These are phyloP conservation scores for Anoplolepis gracilipes DNA, from an alignment of 1,140 invertebrate species.

Conservation along the genomic window DNA sequence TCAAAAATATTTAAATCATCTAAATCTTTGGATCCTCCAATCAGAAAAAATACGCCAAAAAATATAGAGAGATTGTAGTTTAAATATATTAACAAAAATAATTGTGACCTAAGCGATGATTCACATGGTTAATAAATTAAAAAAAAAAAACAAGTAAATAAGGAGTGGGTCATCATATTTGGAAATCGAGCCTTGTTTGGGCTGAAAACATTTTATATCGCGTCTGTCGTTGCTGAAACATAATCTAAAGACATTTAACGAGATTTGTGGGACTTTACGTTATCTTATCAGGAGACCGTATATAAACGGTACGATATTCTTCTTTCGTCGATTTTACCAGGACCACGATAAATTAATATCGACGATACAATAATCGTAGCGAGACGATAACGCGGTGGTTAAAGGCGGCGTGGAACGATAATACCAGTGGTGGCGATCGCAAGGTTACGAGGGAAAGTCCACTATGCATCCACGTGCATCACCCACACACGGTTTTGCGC, in stretches of 20 bases:
- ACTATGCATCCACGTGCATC: conserved; percentile 68
- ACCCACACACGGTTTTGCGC: conserved; percentile 74
- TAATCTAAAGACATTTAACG: background rate
- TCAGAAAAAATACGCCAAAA: too few species aligned
- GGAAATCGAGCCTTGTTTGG: background rate
- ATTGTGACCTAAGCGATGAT: background rate
- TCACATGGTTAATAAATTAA: background rate
- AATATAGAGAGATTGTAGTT: too few species aligned
- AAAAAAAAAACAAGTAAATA: background rate
- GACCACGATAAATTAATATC: background rate
- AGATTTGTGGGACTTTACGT: conserved; percentile 5
- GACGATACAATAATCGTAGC: background rate
- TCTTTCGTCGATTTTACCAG: background rate
- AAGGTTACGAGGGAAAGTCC: conserved; percentile 75
- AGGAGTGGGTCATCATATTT: too few species aligned
- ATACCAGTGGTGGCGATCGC: conserved; percentile 59
- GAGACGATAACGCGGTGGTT: conserved; percentile 10
- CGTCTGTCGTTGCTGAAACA: background rate
- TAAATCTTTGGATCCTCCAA: background rate
- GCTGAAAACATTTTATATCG: background rate
- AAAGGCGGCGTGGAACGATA: background rate
- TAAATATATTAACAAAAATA: background rate
- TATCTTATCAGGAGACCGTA: conserved; percentile 12
- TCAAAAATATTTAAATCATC: background rate
- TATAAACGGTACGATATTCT: background rate